Base-by-base conservation (phyloP, 1,140 invertebrate genomes). In the Drosophila repleta region DNA sequence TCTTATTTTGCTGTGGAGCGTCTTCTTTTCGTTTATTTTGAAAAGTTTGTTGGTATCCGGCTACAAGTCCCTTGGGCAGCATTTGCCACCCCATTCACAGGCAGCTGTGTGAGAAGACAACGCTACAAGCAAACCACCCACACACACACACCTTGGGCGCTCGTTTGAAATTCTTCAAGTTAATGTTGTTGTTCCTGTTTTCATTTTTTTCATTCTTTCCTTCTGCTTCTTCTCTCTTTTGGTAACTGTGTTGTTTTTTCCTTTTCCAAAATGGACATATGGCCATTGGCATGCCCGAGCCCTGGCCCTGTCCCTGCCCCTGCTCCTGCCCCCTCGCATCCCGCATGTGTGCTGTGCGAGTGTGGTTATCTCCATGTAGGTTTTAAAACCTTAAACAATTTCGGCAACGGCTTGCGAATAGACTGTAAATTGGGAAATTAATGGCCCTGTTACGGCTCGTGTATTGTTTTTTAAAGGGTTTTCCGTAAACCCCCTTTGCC, bases 1-100 rank as follows among this genome's bases (percentile, higher is more conserved):
- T 63, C 53, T 53, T n/a, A n/a, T n/a, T n/a, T n/a, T n/a, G n/a
- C n/a, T 51, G 32, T 53, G 69, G 61, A 45, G 70, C 70, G 17
- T 60, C 63, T 64, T 60, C 68, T 66, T 73, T 79, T 79, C 79
- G 82, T 77, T 80, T 78, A 75, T 79, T 83, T 79, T 74, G 63
- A 88, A 85, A 88, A 88, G 75, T 88, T 88, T 88, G 83, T 88
- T 88, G 83, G 83, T 88, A 88, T 88, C 84, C 84, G 81, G 83
- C 84, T 88, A 88, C 83, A 88, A 88, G 85, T 90, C 85, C 85
- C 85, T 79, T 90, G 85, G 85, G 85, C 85, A 87, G 85, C 85
- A 90, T 90, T 90, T 90, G 81, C 85, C 85, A 90, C 85, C 87
- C 85, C 85, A 90, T 90, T 90, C 82, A 67, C 85, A 73, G 80